Conservation (phyloP, 2,888 invertebrate genomes). For the Pristionchus arcanus region DNA sequence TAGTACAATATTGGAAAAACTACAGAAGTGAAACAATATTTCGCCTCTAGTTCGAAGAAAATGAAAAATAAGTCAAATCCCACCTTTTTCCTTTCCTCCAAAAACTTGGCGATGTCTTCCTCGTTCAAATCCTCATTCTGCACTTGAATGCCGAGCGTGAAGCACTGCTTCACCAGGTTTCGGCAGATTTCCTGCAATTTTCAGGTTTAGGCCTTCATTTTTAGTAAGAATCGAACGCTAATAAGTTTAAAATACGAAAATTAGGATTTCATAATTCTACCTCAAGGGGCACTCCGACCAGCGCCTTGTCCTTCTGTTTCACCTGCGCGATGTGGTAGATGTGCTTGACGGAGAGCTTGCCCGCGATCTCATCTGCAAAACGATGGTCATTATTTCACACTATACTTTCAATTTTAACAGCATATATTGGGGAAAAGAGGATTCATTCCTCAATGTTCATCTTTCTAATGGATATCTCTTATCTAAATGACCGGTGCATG, state of each 20-base stretch:
- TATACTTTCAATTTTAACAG: no score
- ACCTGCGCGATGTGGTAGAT: slow-evolving; percentile 97
- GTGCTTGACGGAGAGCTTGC: slow-evolving; percentile 94
- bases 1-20: background rate
- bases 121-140: slow-evolving; percentile 75
- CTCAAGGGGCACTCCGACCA: slow-evolving; percentile 74
- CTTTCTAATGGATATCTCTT: no score
- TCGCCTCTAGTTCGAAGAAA: background rate
- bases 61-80: background rate
- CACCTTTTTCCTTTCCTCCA: slow-evolving; percentile 68
- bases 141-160: slow-evolving; percentile 71
- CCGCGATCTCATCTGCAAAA: slow-evolving; percentile 83
- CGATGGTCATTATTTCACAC: no score
- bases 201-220: background rate
- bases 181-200: slow-evolving; percentile 67
- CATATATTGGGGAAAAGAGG: no score
- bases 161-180: slow-evolving; percentile 67
- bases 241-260: background rate
- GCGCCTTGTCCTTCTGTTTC: slow-evolving; percentile 83
- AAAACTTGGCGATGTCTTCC: slow-evolving; percentile 65
- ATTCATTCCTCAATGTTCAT: no score
- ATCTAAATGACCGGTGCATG: background rate
- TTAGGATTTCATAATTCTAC: slow-evolving; percentile 54
- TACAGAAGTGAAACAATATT: background rate
- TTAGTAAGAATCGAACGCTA: slow-evolving; percentile 34